These are phyloP conservation scores for Cantharis flavilabris DNA, from an alignment of 2,888 invertebrate species.

Conservation along the genomic window DNA sequence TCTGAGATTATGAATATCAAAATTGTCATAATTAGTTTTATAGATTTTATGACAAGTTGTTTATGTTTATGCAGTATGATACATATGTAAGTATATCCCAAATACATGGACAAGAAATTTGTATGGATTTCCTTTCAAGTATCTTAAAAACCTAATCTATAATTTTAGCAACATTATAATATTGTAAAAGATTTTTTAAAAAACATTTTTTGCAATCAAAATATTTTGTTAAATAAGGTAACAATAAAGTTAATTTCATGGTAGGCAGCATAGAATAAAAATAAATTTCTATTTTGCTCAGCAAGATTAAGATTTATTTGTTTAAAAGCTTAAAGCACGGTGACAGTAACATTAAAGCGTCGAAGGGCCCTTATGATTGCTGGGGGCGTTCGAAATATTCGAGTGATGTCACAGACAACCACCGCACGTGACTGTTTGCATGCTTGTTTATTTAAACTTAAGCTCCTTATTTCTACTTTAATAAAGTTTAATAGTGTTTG, in stretches of 20 bases:
- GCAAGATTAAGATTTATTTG: constrained; percentile 31
- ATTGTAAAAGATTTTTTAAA: too few relatives aligned
- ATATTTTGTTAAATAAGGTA: not conserved
- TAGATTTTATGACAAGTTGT: too few relatives aligned
- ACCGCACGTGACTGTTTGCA: constrained; percentile 34
- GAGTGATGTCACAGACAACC: constrained; percentile 34
- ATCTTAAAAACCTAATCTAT: too few relatives aligned
- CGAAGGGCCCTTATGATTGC: constrained; percentile 31
- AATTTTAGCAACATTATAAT: too few relatives aligned
- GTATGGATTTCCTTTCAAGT: too few relatives aligned
- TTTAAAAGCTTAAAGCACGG: constrained; percentile 37
- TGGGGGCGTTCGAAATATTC: constrained; percentile 31
- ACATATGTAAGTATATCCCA: too few relatives aligned
- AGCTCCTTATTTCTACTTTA: constrained; percentile 35
- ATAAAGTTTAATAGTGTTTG: constrained; percentile 31
- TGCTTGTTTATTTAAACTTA: constrained; percentile 35
- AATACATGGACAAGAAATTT: too few relatives aligned
- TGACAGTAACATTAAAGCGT: constrained; percentile 35
- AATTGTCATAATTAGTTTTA: too few relatives aligned
- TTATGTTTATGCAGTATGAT: too few relatives aligned
- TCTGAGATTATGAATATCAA: too few relatives aligned
- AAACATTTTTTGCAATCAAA: too few relatives aligned
- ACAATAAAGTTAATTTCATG: not conserved
- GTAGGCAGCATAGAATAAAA: not conserved
- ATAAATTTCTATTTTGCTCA: not conserved